Evolutionary conservation across 2,113 vertebrate genomes (phyloP).

Genomic region (Pelmatolapia mariae): DNA sequence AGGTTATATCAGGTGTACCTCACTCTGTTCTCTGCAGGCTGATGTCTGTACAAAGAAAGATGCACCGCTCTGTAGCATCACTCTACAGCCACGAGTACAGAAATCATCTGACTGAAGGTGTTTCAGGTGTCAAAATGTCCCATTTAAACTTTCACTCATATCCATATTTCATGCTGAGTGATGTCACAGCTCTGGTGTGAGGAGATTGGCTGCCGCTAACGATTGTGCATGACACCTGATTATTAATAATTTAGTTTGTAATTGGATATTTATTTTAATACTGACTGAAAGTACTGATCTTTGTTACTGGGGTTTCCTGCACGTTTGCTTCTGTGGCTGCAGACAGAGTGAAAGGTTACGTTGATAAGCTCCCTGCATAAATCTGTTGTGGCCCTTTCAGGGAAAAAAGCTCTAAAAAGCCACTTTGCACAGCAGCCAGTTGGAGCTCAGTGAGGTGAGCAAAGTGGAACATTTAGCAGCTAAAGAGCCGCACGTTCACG

Average conservation of each 20-base stretch:
- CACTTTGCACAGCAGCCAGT: neutral
- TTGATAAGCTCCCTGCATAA: neutral
- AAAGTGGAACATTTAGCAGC: neutral
- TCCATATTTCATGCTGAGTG: neutral
- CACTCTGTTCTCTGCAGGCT: neutral
- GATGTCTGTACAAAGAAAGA: neutral
- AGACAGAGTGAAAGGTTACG: neutral
- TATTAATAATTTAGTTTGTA: neutral
- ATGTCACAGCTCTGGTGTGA: neutral
- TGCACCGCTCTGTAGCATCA: neutral
- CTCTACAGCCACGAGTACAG: neutral
- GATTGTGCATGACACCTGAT: neutral
- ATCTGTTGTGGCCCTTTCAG: neutral
- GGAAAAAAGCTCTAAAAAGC: neutral
- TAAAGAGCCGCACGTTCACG: neutral
- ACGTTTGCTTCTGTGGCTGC: neutral
- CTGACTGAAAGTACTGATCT: neutral
- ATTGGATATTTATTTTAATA: neutral
- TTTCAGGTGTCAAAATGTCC: neutral
- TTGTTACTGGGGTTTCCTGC: neutral
- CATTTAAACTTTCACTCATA: neutral
- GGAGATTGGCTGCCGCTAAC: neutral
- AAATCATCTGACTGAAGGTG: neutral
- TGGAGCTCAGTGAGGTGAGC: neutral
- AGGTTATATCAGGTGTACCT: neutral